Evolutionary conservation across 1,140 invertebrate genomes (phyloP).

Genomic region (Callitettix versicolor): DNA sequence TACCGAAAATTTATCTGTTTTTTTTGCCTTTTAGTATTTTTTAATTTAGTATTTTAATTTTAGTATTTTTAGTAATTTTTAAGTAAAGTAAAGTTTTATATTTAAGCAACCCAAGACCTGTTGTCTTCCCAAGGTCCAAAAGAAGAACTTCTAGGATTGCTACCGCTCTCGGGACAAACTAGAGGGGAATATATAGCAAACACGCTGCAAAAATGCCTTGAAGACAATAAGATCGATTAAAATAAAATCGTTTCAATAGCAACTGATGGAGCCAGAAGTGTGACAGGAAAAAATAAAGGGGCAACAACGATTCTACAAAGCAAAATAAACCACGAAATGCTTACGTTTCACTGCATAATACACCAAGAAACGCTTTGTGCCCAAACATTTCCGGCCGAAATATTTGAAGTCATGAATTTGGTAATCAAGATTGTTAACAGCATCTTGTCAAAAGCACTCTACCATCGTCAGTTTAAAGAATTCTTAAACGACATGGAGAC

Average conservation of each 20-base stretch:
- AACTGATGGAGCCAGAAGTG: conserved; percentile 24
- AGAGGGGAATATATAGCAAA: conserved; percentile 28
- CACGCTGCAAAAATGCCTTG: conserved; percentile 25
- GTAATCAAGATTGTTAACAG: conserved; percentile 26
- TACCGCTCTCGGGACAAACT: conserved; percentile 25
- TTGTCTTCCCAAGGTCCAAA: conserved; percentile 17
- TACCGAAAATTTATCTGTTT: too few relatives aligned
- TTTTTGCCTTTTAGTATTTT: too few relatives aligned
- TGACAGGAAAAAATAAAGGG: conserved; percentile 23
- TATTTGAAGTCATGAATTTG: conserved; percentile 24
- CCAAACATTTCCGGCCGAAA: conserved; percentile 28
- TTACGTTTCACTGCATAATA: conserved; percentile 28
- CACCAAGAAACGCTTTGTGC: conserved; percentile 28
- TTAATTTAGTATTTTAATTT: too few relatives aligned
- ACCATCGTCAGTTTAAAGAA: conserved; percentile 28
- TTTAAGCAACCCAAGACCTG: too few relatives aligned
- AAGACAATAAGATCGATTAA: conserved; percentile 25
- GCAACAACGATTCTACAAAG: conserved; percentile 21
- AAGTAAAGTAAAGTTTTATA: too few relatives aligned
- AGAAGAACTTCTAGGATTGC: conserved; percentile 26
- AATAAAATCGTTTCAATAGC: conserved; percentile 29
- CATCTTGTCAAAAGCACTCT: conserved; percentile 27
- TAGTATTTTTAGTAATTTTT: too few relatives aligned
- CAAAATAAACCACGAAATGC: conserved; percentile 29
- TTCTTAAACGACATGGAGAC: conserved; percentile 28